Base-by-base conservation (phyloP, 2,113 vertebrate species). In the Equus przewalskii region DNA sequence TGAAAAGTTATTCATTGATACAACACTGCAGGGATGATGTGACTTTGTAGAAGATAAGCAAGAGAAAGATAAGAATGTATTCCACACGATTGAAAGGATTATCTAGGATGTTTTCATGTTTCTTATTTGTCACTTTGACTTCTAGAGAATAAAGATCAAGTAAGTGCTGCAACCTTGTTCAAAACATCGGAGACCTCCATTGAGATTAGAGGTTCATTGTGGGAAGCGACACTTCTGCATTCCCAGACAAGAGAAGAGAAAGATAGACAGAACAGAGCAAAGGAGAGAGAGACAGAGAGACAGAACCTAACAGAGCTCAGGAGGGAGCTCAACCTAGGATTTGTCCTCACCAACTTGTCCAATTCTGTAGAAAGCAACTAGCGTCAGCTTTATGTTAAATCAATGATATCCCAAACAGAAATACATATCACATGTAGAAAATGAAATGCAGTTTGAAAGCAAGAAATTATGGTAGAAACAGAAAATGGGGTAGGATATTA, bases 1-100 rank as follows among this genome's bases (percentile, higher is more conserved):
- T 64, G 26, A 86, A 78, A 80, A 67, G 24, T 7, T 80, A 96
- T 86, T 60, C 30, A 75, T 44, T 82, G 19, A 67, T 87, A 30
- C 8, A 84, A 93, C n/a, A 86, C 19, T 69, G 84, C 51, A 69
- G 65, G 21, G 19, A 75, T 67, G 4, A 51, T 67, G 28, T 78
- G 46, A 51, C 69, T 93, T 51, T 93, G 60, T 95, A 86, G 80
- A 46, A 65, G 15, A 90, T 46, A 70, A 96, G 33, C 51, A 92
- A 89, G 30, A 91, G 11, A 94, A 49, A 82, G 16, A 36, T 36
- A 58, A 24, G 16, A 30, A 30, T 89, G 70, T 41, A 82, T 89
- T 78, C 54, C 83, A 82, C 70, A 22, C 78, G 46, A 76, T 4
- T 64, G 15, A 80, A 93, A 13, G 11, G 4, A 6, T 15, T 64